Evolutionary conservation across 2,888 invertebrate species (phyloP).

Genomic region (Lasiommata megera): DNA sequence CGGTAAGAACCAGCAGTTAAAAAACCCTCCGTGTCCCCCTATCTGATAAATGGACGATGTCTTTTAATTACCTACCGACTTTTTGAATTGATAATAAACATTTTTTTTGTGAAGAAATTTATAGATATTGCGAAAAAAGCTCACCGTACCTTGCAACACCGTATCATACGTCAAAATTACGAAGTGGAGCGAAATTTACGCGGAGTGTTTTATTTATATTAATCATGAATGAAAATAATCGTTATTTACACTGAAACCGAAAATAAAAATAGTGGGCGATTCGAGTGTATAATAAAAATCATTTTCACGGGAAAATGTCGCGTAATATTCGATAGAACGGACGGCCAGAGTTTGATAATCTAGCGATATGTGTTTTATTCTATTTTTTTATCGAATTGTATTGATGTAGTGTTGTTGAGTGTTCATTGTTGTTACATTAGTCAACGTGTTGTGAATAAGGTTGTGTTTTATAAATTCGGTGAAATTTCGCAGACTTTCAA

Average conservation of each 20-base stretch:
- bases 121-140: background rate
- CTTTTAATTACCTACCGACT: no score
- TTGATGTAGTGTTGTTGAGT: slow-evolving; percentile 32
- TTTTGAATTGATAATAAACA: no score
- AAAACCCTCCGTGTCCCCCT: no score
- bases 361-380: slow-evolving; percentile 10
- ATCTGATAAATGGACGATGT: no score
- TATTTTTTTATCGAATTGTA: slow-evolving; percentile 18
- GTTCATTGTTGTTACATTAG: slow-evolving; percentile 37
- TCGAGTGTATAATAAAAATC: background rate
- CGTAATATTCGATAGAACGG: background rate
- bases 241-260: slow-evolving; percentile 41
- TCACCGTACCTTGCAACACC: slow-evolving; percentile 41
- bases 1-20: no score
- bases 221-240: slow-evolving; percentile 71
- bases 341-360: background rate
- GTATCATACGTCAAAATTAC: slow-evolving; percentile 58
- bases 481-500: slow-evolving; percentile 56
- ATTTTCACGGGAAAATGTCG: slow-evolving; percentile 3
- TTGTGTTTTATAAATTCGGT: slow-evolving; percentile 64
- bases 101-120: background rate
- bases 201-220: slow-evolving; percentile 46
- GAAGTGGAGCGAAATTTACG: slow-evolving; percentile 69
- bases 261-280: background rate
- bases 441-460: slow-evolving; percentile 50